Evolutionary conservation across 2,888 invertebrate genomes (phyloP), one percentile per base, ranked within the genome.

Genomic region (Lochmaea capreae): DNA sequence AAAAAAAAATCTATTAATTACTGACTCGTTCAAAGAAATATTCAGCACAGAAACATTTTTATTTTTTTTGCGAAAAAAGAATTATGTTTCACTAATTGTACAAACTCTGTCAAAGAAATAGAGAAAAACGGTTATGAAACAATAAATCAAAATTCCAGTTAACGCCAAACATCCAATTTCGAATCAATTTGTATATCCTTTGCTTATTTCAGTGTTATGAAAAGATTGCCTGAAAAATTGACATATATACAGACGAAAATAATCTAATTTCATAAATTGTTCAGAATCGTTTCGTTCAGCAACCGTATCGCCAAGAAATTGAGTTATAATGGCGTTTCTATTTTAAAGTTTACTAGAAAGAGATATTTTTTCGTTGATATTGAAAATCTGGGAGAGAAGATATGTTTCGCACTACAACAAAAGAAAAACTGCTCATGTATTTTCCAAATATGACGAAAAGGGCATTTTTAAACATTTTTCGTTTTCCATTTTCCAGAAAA

Each of bases 1-100:
- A 26, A n/a, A 58, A 12, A 52, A 70, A 63, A 54, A 63, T 62
- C 46, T 52, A 57, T 63, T 57, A 70, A 65, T 69, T 42, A 39
- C 62, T 62, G 14, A 62, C n/a, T 16, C 16, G 52, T 52, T n/a
- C 16, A 16, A 16, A 16, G 52, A n/a, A 49, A 49, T 3, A 11
- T 43, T 43, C 4, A 11, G 43, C 11, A 43, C 43, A 11, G 43
- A 43, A 10, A n/a, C 3, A 22, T 22, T n/a, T 14, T 49, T 49
- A n/a, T 49, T 49, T 49, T n/a, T 14, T 3, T 14, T n/a, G 49
- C n/a, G 14, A n/a, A 6, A 49, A 6, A 14, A 14, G 3, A 14
- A 49, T 33, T 33, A 46, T 14, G 10, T 49, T 49, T 49, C 12
- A 10, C 11, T 12, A n/a, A 49, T 6, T 49, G 49, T n/a, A 14